Evolutionary conservation across 2,113 vertebrate species (phyloP).

Genomic region (Pomatostomus ruficeps): DNA sequence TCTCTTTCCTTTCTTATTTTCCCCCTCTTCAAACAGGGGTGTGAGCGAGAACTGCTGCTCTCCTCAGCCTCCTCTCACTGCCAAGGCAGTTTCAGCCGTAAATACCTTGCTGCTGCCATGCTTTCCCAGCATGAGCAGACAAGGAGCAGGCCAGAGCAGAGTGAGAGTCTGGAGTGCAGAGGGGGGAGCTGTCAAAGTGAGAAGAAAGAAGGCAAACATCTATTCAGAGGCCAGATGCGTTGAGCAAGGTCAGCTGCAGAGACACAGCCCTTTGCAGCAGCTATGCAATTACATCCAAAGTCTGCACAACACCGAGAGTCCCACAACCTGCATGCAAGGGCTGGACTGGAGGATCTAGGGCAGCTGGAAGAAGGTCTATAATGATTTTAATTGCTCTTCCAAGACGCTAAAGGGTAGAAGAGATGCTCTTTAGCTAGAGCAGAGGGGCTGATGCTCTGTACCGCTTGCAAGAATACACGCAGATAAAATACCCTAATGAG

Average conservation of each 20-base stretch:
- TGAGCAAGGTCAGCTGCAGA: constrained; percentile 71
- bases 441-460: neutral
- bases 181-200: constrained; percentile 58
- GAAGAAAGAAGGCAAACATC: constrained; percentile 70
- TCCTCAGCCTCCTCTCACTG: neutral
- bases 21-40: neutral
- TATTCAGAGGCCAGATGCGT: constrained; percentile 61
- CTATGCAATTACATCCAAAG: constrained; percentile 72
- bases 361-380: constrained; percentile 39
- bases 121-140: constrained; percentile 9
- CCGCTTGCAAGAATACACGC: neutral
- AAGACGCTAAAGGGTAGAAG: constrained; percentile 44
- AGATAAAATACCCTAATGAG: constrained; percentile 54
- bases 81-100: neutral
- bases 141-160: constrained; percentile 18
- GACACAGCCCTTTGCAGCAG: constrained; percentile 60
- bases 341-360: neutral
- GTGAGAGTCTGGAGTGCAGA: neutral
- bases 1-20: neutral
- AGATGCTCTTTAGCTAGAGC: constrained; percentile 46
- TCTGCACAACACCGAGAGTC: constrained; percentile 60
- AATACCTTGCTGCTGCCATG: neutral
- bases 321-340: constrained; percentile 11
- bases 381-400: constrained; percentile 56
- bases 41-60: neutral